Base-by-base conservation (phyloP, 2,113 vertebrate genomes). In the Tyto alba region DNA sequence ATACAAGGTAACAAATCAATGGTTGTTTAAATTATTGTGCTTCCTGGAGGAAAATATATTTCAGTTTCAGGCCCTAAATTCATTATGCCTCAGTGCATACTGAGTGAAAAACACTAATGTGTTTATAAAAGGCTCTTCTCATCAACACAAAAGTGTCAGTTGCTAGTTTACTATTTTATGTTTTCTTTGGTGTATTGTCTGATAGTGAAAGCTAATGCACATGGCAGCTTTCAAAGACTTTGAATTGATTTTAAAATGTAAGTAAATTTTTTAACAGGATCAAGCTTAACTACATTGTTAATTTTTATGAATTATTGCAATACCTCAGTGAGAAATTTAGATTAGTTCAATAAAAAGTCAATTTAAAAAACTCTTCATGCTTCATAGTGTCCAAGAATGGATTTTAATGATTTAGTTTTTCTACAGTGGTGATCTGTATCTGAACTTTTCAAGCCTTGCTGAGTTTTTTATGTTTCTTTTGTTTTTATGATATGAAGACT, bases 51-150 rank as follows among this genome's bases (percentile, higher is more conserved):
- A 96, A 97, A 97, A 96, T 94, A 69, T 95, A 93, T 98, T 97
- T 96, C 92, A 47, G 40, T 96, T 96, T 96, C 18, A 41, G 92
- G 32, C 69, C 47, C 40, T 96, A 95, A 95, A 97, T 97, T 98
- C 86, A 96, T 97, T 97, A 97, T 93, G 64, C 72, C 60, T 95
- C 59, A 86, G 73, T 95, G 95, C 62, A 90, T 94, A 95, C 74
- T n/a, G 50, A 97, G 89, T 62, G 25, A 81, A 98, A 98, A 98
- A 93, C 50, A 85, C 66, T 98, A 97, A 96, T 82, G 66, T 94
- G 64, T 97, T 97, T 96, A 94, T 97, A 96, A 97, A 97, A 97
- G 85, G 60, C 83, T 96, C 75, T 90, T 93, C 47, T 95, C 96
- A 82, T 96, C 41, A 91, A 71, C 52, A 91, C 41, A 72, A 89